phyloP scores from a whole-genome alignment of 2,888 invertebrate genomes.

The Drosophila kokeensis region DNA sequence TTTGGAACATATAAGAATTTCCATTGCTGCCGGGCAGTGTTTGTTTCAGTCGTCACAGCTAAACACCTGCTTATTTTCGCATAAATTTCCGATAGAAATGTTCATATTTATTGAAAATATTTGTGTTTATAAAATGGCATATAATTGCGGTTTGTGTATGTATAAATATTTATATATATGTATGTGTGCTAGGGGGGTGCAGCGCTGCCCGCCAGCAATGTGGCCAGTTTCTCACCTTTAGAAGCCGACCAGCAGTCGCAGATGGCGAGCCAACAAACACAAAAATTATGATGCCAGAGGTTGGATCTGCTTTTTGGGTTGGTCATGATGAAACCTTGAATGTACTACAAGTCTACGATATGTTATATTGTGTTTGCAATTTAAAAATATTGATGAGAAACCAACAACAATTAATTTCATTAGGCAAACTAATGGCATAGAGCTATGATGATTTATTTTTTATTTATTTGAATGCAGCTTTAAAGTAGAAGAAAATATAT shows the following conservation, averaged over 20 bases:
- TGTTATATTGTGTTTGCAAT: neutral
- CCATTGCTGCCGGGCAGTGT: constrained; percentile 35
- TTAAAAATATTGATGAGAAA: neutral
- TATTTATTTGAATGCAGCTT: neutral
- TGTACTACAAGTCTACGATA: constrained; percentile 27
- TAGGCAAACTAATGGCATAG: neutral
- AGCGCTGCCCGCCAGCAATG: constrained; percentile 68
- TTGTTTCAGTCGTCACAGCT: constrained; percentile 53
- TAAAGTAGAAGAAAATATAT: neutral
- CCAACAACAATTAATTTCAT: neutral
- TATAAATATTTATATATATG: constrained; percentile 5
- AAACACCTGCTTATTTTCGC: constrained; percentile 76
- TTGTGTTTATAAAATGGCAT: constrained; percentile 70
- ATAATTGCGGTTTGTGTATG: constrained; percentile 58
- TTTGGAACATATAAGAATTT: constrained; percentile 14
- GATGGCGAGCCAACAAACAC: constrained; percentile 46
- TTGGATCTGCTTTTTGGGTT: constrained; percentile 26
- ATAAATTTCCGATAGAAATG: constrained; percentile 70
- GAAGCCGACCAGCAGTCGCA: constrained; percentile 69
- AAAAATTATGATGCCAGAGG: constrained; percentile 44
- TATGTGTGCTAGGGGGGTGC: constrained; percentile 63
- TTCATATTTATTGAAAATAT: constrained; percentile 76
- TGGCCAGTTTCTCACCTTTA: constrained; percentile 81
- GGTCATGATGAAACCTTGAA: constrained; percentile 37
- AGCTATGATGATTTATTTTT: too few relatives aligned